Evolutionary conservation across 1,140 invertebrate species (phyloP), one percentile per base, ranked within the genome.

Genomic region (Drosophila setifemur): DNA sequence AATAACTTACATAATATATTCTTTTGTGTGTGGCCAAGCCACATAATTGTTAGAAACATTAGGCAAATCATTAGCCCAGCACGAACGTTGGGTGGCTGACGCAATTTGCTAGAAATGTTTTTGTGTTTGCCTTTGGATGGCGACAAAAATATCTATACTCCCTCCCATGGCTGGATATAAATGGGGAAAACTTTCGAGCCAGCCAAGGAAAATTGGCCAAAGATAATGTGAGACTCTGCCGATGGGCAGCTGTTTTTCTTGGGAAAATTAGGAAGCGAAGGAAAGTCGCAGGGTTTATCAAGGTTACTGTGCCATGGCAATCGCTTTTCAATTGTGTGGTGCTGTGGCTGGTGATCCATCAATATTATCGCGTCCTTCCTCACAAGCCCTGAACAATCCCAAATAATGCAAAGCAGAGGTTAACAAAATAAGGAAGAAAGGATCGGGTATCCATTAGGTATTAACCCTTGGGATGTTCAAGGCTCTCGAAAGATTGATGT

Each of bases 1-100:
- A 83, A 83, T 83, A 83, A 83, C 78, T 83, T 83, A 83, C 78
- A 83, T 83, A 83, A 83, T 83, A 85, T 83, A 83, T 83, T 83
- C 78, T 85, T 83, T 83, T 83, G 78, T 83, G 78, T 83, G 79
- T 70, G 79, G 58, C 74, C 74, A 44, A 57, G 78, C 49, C 79
- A 85, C 78, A 83, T 83, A 83, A 83, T 83, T 83, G 78, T 83
- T 83, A 83, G 79, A 83, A 83, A 85, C 78, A 83, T 83, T 83
- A 83, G 78, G 78, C 78, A 85, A 83, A 83, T 83, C 78, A 83
- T 83, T 83, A 83, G 79, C 78, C 66, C 58, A 70, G 45, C 55
- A 31, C 35, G 16, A 40, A 37, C 31, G 33, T 21, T 31, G 39
- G 49, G 7, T 16, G 25, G 58, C 70, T 83, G 79, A 85, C 78